A percentile compares a stretch with the other conserved stretches of the same genome.
Evolutionary conservation across 1,140 invertebrate species (phyloP).

Genomic region (Theocolax elegans): DNA sequence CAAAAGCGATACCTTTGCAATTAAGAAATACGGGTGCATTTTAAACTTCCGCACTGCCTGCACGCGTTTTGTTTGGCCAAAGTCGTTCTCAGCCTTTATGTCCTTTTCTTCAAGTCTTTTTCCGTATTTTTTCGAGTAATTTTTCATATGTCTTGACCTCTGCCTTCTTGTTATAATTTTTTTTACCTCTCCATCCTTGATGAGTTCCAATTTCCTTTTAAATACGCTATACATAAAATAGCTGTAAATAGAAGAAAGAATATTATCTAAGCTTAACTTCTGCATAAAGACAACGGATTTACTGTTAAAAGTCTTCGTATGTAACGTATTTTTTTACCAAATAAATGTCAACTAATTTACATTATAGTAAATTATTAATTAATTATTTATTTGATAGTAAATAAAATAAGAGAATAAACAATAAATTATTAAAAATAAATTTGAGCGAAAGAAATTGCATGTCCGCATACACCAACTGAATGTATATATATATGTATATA

Average conservation of each 20-base stretch:
- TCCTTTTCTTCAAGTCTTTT: slow-evolving; percentile 27
- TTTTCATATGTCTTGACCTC: slow-evolving; percentile 40
- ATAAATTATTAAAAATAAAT: too few relatives aligned
- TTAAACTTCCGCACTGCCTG: slow-evolving; percentile 44
- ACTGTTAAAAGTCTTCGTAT: too few relatives aligned
- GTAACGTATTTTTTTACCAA: too few relatives aligned
- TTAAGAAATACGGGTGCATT: slow-evolving; percentile 52
- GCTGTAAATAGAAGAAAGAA: background rate
- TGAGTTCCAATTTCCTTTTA: background rate
- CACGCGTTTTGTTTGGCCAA: slow-evolving; percentile 51
- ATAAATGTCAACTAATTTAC: too few relatives aligned
- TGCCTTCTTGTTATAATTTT: slow-evolving; percentile 19
- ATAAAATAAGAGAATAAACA: too few relatives aligned
- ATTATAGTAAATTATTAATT: too few relatives aligned
- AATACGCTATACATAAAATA: too few relatives aligned
- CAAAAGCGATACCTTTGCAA: slow-evolving; percentile 61
- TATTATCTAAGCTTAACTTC: background rate
- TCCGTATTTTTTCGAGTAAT: slow-evolving; percentile 24
- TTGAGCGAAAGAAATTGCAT: too few relatives aligned
- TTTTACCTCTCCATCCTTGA: background rate
- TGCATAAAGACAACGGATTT: background rate
- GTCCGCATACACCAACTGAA: too few relatives aligned
- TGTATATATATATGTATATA: too few relatives aligned
- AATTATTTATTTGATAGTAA: too few relatives aligned
- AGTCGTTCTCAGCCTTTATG: slow-evolving; percentile 1